Conservation (phyloP, 2,113 vertebrate species). For the Pycnonotus jocosus region DNA sequence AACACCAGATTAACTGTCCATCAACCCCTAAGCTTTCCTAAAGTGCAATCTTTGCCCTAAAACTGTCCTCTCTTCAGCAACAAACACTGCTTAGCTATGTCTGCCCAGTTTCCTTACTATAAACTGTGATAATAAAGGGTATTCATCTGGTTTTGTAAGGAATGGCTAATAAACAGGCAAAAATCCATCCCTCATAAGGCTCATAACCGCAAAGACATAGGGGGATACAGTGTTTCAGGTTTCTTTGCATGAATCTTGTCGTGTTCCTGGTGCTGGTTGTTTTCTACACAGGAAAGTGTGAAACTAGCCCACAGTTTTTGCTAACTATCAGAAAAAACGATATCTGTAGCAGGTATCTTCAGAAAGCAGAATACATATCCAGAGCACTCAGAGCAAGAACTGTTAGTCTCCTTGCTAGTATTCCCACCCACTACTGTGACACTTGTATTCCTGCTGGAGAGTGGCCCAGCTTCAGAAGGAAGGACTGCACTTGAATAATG, state of each 20-base stretch:
- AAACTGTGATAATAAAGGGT: neutral
- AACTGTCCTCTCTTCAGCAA: neutral
- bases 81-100: neutral
- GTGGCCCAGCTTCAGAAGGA: neutral
- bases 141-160: neutral
- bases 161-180: neutral
- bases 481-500: neutral
- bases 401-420: slow-evolving; percentile 3
- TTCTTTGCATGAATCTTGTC: neutral
- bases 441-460: slow-evolving; percentile 19
- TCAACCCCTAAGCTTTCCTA: neutral
- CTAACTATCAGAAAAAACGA: neutral
- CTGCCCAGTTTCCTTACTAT: neutral
- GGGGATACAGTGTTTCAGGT: neutral
- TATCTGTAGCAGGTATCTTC: slow-evolving; percentile 27
- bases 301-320: slow-evolving; percentile 29
- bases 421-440: slow-evolving; percentile 14
- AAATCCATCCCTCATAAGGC: neutral
- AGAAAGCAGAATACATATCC: slow-evolving; percentile 1
- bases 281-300: slow-evolving; percentile 18
- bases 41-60: neutral
- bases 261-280: neutral
- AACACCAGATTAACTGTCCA: neutral
- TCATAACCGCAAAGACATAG: neutral
- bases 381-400: neutral